Percentiles rank a stretch among this genome's conserved stretches.
Evolutionary conservation across 53 echinoderm and acorn worm species (phyloP).

Genomic region (Paracentrotus lividus): DNA sequence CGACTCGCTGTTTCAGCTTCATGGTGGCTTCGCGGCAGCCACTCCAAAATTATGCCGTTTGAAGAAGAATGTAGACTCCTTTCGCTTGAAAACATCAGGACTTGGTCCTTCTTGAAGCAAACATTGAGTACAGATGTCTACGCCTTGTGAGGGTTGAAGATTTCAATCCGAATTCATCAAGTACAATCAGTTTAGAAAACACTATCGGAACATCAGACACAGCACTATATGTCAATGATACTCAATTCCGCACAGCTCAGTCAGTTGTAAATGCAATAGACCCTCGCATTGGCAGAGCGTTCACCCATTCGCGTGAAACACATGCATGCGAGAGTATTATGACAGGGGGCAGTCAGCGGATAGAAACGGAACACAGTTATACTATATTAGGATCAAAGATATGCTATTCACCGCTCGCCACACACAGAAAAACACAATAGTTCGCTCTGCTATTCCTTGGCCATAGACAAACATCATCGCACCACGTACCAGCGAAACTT

Average conservation of each 20-base stretch:
- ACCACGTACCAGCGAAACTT: neutral
- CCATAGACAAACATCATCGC: neutral
- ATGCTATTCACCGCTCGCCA: neutral
- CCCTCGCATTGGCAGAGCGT: neutral
- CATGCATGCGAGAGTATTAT: conserved; percentile 6
- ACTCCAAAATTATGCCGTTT: conserved; percentile 47
- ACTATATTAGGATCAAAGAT: neutral
- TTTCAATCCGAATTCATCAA: neutral
- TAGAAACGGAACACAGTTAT: neutral
- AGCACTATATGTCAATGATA: neutral
- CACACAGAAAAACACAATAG: neutral
- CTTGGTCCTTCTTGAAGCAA: conserved; percentile 30
- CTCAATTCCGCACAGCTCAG: conserved; percentile 7
- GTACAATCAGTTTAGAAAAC: neutral
- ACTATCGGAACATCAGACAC: neutral
- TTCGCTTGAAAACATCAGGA: conserved; percentile 66
- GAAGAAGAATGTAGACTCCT: conserved; percentile 53
- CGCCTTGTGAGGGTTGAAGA: conserved; percentile 38
- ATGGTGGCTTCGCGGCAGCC: conserved; percentile 45
- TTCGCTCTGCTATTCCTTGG: neutral
- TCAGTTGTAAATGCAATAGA: neutral
- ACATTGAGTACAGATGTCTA: conserved; percentile 52
- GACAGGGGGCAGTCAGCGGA: conserved; percentile 9
- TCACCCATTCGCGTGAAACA: conserved; percentile 20
- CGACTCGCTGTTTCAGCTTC: conserved; percentile 65